These are phyloP conservation scores for Schizaphis graminum DNA, from an alignment of 2,888 invertebrate species.

Conservation along the genomic window DNA sequence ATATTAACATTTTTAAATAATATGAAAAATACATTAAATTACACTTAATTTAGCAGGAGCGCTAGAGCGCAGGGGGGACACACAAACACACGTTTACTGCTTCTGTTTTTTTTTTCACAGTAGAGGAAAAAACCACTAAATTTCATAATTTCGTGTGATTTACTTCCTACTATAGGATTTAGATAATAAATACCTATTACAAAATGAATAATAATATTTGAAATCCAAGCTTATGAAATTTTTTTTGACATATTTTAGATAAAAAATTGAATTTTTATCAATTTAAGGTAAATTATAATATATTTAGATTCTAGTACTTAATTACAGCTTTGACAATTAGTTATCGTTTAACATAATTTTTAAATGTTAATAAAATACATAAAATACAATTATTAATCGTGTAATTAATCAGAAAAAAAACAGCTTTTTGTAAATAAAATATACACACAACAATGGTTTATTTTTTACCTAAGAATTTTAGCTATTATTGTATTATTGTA, in stretches of 20 bases:
- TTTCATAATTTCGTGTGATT: background rate
- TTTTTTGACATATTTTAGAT: background rate
- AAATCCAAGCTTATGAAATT: background rate
- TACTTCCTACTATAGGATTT: background rate
- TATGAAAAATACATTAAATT: constrained; percentile 4
- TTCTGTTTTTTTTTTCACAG: background rate
- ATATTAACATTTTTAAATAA: constrained; percentile 18
- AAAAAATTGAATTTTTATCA: background rate
- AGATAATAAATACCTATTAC: background rate
- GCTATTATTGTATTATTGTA: background rate
- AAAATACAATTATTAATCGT: background rate
- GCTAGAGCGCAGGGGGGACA: background rate
- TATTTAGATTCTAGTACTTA: background rate
- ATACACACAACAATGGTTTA: background rate
- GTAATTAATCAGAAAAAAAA: background rate
- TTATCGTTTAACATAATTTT: background rate
- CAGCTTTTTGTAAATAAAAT: background rate
- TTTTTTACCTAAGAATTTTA: background rate
- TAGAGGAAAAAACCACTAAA: background rate
- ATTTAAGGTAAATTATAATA: background rate
- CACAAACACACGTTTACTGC: background rate
- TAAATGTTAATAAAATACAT: background rate
- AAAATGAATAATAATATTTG: background rate
- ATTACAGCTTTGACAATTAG: background rate
- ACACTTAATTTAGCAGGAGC: background rate